Conservation (phyloP, 2,797 vertebrate genomes). For the Hippoglossus hippoglossus region DNA sequence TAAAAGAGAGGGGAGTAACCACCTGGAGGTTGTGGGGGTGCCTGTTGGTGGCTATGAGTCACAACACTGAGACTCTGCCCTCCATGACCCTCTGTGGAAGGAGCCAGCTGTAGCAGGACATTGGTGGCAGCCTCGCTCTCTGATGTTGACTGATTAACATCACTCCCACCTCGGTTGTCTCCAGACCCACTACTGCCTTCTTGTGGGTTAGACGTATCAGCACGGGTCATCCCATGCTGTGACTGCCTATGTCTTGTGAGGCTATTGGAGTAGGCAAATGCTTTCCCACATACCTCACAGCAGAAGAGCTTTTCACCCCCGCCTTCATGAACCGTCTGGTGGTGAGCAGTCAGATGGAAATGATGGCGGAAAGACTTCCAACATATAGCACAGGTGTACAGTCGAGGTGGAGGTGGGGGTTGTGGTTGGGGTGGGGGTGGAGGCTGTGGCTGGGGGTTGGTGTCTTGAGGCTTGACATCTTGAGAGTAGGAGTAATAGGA, state of each 20-base stretch:
- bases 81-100: constrained; percentile 77
- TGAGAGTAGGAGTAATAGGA: constrained; percentile 86
- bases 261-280: constrained; percentile 93
- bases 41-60: constrained; percentile 84
- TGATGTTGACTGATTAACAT: constrained; percentile 79
- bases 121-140: constrained; percentile 89
- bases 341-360: constrained; percentile 90
- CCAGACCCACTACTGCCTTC: constrained; percentile 77
- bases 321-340: constrained; percentile 92
- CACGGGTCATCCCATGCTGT: constrained; percentile 87
- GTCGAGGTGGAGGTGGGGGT: constrained; percentile 81
- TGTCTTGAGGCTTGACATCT: constrained; percentile 82
- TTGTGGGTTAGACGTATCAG: constrained; percentile 78
- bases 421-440: constrained; percentile 66
- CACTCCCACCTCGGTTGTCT: constrained; percentile 74
- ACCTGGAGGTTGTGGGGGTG: constrained; percentile 78
- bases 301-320: constrained; percentile 92
- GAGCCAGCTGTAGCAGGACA: constrained; percentile 86
- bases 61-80: constrained; percentile 80
- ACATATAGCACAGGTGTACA: constrained; percentile 92
- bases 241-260: constrained; percentile 92
- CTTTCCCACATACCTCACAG: constrained; percentile 93
- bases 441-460: constrained; percentile 78
- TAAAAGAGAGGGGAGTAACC: constrained; percentile 87
- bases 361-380: constrained; percentile 96